Conservation (phyloP, 2,113 vertebrate genomes). For the Podarcis cretensis region DNA sequence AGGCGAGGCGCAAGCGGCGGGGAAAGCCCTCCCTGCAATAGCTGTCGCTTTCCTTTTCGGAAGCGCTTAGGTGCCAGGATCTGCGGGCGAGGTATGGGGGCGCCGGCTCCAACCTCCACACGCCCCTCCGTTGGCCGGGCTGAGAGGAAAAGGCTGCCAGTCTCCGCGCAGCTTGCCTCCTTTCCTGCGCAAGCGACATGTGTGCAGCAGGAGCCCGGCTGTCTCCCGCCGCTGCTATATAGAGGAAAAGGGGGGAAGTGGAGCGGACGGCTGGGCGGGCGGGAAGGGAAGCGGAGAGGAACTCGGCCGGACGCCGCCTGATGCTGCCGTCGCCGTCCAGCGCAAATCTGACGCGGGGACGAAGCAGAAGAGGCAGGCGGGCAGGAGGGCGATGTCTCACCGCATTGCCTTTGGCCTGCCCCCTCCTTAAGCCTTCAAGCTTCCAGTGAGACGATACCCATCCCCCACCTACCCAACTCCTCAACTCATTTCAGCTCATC, state of each 20-base stretch:
- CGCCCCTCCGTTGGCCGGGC: not conserved
- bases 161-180: slow-evolving; percentile 70
- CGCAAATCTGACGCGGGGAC: not conserved
- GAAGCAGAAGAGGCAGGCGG: not conserved
- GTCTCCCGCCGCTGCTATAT: slow-evolving; percentile 53
- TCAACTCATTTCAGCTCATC: too few species aligned
- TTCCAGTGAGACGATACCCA: too few species aligned
- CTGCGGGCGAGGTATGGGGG: slow-evolving; percentile 60
- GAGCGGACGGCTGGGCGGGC: not conserved
- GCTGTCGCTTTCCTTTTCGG: slow-evolving; percentile 69
- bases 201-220: slow-evolving; percentile 54
- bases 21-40: slow-evolving; percentile 37
- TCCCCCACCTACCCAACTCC: too few species aligned
- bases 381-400: not conserved
- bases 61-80: slow-evolving; percentile 71
- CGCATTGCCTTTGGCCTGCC: not conserved
- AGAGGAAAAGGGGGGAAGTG: slow-evolving; percentile 11
- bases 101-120: slow-evolving; percentile 68
- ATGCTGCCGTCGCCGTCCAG: not conserved
- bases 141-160: slow-evolving; percentile 57
- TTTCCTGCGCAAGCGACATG: slow-evolving; percentile 52
- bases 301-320: not conserved
- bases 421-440: not conserved
- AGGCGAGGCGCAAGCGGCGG: not conserved
- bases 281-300: not conserved